Base-by-base conservation (phyloP, 2,888 invertebrate species). In the Standfussiana lucernea region DNA sequence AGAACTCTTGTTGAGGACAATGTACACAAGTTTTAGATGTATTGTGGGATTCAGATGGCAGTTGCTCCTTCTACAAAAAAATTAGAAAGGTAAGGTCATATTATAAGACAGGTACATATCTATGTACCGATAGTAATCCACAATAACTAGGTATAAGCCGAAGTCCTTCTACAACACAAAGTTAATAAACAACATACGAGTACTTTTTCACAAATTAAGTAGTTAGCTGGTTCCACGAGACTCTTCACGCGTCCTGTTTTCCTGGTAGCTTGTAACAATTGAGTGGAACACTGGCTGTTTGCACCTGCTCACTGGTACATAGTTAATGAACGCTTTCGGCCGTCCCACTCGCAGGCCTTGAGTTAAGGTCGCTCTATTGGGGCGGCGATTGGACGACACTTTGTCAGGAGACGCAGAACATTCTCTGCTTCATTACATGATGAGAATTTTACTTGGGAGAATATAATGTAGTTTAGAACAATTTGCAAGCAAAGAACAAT, bases 291-390 rank as follows among this genome's bases (percentile, higher is more conserved):
- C 47, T 45, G 21, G 59, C 5, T n/a, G 61, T 75, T 81, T 59
- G 37, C 87, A 88, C 87, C 83, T 88, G 76, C 72, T 76, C 67
- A 47, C 66, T 74, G 62, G 76, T 86, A 81, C 88, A 83, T 88
- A 87, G 45, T 79, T 88, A 85, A 87, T 86, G 83, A 65, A 64
- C 45, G 67, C 74, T 69, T 37, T 72, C 73, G 75, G 59, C 73
- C 72, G 80, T 74, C 68, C 68, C 28, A 72, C 64, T 18, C 35
- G 35, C 64, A 28, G 64, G 61, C 72, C 68, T 77, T 82, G 73
- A 74, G 77, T 74, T 35, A 72, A 86, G 68, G 83, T 78, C 69
- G 35, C 83, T 61, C 68, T 32, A 83, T 61, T 79, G 62, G 42
- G 71, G 62, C 42, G 70, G 42, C 59, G 37, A 62, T 66, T 28